Evolutionary conservation across 2,888 invertebrate genomes (phyloP).

Genomic region (Sinodicranocentrus sp.): DNA sequence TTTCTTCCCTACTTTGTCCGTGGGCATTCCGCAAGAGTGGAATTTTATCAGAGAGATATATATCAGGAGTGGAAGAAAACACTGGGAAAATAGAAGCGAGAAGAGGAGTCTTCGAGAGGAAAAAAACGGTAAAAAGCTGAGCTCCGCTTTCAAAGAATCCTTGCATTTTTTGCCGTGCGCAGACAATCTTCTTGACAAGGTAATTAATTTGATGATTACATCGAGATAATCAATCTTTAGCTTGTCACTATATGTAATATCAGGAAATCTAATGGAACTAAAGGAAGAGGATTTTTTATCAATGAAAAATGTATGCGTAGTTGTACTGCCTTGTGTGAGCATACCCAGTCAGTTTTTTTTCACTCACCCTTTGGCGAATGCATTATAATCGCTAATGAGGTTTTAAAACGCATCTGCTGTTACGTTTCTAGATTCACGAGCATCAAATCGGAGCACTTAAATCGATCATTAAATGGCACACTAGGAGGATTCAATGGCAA

Average conservation of each 20-base stretch:
- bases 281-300: neutral
- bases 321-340: neutral
- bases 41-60: conserved; percentile 46
- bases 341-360: conserved; percentile 27
- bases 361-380: conserved; percentile 6
- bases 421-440: neutral
- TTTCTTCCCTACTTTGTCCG: neutral
- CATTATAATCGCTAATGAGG: conserved; percentile 50
- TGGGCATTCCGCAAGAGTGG: conserved; percentile 10
- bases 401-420: conserved; percentile 52
- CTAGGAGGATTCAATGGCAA: conserved; percentile 20
- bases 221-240: conserved; percentile 62
- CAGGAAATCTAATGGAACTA: conserved; percentile 42
- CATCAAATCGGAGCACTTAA: conserved; percentile 43
- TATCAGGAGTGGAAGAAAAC: conserved; percentile 20
- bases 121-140: conserved; percentile 17
- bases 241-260: conserved; percentile 56
- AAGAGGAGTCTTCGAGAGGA: too few species aligned
- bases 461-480: conserved; percentile 44
- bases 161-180: conserved; percentile 35
- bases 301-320: neutral
- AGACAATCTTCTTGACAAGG: conserved; percentile 66
- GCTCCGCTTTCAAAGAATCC: conserved; percentile 7
- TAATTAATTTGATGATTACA: conserved; percentile 65
- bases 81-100: neutral